Percentiles rank a stretch among this genome's conserved stretches.
Conservation (phyloP, 1,140 invertebrate genomes). For the Pectinophora gossypiella region DNA sequence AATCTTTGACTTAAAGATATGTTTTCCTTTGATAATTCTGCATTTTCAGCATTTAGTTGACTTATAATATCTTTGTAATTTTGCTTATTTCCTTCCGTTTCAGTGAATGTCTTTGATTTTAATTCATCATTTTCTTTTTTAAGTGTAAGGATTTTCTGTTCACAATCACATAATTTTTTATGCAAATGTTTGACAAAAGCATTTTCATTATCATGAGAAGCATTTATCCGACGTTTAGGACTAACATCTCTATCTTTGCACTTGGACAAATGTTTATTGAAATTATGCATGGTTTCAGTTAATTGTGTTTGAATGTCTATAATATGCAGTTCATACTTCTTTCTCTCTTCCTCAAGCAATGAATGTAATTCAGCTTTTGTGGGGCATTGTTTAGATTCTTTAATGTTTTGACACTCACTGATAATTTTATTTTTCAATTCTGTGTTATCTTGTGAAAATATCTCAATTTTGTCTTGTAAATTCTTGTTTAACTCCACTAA, state of each 20-base stretch:
- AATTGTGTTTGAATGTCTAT: conserved; percentile 57
- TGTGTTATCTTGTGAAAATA: background rate
- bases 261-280: conserved; percentile 43
- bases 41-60: conserved; percentile 63
- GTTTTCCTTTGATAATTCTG: conserved; percentile 63
- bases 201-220: conserved; percentile 21
- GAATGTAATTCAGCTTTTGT: conserved; percentile 59
- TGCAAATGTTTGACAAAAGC: conserved; percentile 51
- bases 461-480: conserved; percentile 56
- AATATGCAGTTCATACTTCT: conserved; percentile 66
- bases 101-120: conserved; percentile 26
- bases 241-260: conserved; percentile 25
- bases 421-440: conserved; percentile 19
- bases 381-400: conserved; percentile 27
- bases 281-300: conserved; percentile 50
- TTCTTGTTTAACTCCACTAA: conserved; percentile 56
- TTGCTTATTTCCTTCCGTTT: conserved; percentile 41
- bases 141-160: conserved; percentile 63
- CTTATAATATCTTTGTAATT: conserved; percentile 61
- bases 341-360: conserved; percentile 63
- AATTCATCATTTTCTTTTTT: conserved; percentile 69
- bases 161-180: conserved; percentile 62
- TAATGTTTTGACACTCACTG: too few species aligned
- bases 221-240: conserved; percentile 11
- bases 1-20: conserved; percentile 52